Evolutionary conservation across 2,888 invertebrate species (phyloP), one percentile per base, ranked within the genome.

Genomic region (Chalcis sispes): DNA sequence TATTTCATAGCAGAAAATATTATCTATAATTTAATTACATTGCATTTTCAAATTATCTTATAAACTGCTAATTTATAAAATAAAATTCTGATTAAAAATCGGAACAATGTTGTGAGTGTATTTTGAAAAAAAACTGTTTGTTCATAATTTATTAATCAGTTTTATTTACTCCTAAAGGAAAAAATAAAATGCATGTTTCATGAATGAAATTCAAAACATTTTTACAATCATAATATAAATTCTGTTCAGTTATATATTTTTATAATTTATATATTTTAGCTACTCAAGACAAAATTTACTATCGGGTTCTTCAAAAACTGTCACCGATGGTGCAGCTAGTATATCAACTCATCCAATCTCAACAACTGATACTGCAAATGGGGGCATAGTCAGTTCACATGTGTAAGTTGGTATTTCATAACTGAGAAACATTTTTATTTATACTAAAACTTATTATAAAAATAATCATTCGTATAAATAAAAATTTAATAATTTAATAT

Each of bases 201-300:
- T 48, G 15, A 65, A 48, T 65, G 13, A 64, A 18, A 13, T 15
- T 20, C 18, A 48, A 5, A 32, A 32, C 5, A 32, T 42, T 42
- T 42, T 42, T 13, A 42, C 2, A 42, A 13, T n/a, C n/a, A n/a
- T 36, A 52, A 1, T 62, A 7, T 42, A n/a, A n/a, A 1, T 0
- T 5, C 1, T 15, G 4, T 42, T 42, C 42, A 13, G 15, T n/a
- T n/a, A n/a, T n/a, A 15, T 42, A 3, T 32, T 2, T 48, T 48
- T 48, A 20, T 13, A 2, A 54, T 27, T 58, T 36, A 27, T 1
- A n/a, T n/a, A 25, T 75, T 91, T 72, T 91, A 96, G 96, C 88
- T 96, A 96, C 89, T 96, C 96, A 46, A 93, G 96, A 67, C 96
- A 96, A 90, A 96, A 96, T 89, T 92, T 96, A 75, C 91, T 96